phyloP scores from a whole-genome alignment of 2,113 vertebrate genomes.

The Lathamus discolor region DNA sequence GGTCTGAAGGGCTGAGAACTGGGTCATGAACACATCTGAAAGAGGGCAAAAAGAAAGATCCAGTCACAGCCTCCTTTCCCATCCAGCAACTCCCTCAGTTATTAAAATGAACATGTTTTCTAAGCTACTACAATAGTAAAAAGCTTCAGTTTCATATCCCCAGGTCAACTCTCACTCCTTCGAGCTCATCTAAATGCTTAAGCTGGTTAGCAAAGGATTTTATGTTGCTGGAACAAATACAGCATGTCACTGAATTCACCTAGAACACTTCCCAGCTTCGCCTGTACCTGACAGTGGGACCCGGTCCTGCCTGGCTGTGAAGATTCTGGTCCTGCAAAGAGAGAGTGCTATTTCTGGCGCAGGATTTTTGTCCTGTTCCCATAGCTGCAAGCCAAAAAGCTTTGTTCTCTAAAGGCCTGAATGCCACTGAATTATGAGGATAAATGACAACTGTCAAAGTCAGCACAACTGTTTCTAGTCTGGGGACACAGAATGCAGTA shows the following conservation, averaged over 20 bases:
- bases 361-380: neutral
- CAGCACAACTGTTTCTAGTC: neutral
- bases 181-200: neutral
- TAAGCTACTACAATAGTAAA: neutral
- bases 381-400: neutral
- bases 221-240: neutral
- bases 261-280: neutral
- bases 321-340: neutral
- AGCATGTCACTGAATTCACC: neutral
- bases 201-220: neutral
- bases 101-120: neutral
- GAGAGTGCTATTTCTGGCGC: neutral
- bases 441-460: neutral
- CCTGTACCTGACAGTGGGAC: neutral
- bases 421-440: neutral
- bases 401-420: neutral
- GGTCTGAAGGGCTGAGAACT: conserved; percentile 97
- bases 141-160: neutral
- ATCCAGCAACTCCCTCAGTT: neutral
- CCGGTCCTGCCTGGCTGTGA: neutral
- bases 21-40: conserved; percentile 98
- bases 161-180: neutral
- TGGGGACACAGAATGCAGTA: neutral
- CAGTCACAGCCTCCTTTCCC: neutral
- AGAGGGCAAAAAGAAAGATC: neutral